Evolutionary conservation across 1,140 invertebrate species (phyloP), one percentile per base, ranked within the genome.

Genomic region (Hylaeus volcanicus): DNA sequence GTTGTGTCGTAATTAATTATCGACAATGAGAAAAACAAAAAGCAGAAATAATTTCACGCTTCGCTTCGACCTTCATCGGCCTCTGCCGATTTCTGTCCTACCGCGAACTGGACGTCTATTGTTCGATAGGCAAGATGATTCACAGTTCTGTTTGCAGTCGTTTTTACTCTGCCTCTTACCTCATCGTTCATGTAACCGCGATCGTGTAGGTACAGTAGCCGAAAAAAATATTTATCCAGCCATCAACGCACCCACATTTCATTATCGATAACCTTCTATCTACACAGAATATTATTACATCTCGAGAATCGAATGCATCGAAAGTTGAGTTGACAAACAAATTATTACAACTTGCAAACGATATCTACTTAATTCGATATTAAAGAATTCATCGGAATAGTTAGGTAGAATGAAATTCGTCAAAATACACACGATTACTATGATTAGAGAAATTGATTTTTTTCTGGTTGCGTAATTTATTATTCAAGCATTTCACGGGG

Each of bases 91-190:
- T 53, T 41, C 4, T 51, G 43, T 63, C 51, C 37, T 5, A 39
- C 2, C 39, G 37, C n/a, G 48, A 65, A 26, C 41, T 48, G 61
- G 26, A 74, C 26, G 39, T 8, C 6, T 66, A 56, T 71, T 51
- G 48, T 64, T 53, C 14, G 26, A 60, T 8, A 15, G n/a, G 39
- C 53, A 8, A 11, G 72, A 84, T 88, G 85, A 88, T 83, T 89
- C 87, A 89, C 85, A 48, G 12, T 77, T 81, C 64, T 51, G 55
- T 81, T 81, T 66, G 74, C 81, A 85, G 84, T 85, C 79, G 86
- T 89, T 89, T 84, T 88, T 84, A 26, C 87, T 85, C 79, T 37
- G 41, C 45, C 45, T 79, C 72, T 83, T 85, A 77, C 72, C 66
- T 83, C 81, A 83, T n/a, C 68, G 39, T 55, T 72, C 61, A 70